phyloP scores from a whole-genome alignment of 2,797 vertebrate species.

The Muraenolepis orangiensis region DNA sequence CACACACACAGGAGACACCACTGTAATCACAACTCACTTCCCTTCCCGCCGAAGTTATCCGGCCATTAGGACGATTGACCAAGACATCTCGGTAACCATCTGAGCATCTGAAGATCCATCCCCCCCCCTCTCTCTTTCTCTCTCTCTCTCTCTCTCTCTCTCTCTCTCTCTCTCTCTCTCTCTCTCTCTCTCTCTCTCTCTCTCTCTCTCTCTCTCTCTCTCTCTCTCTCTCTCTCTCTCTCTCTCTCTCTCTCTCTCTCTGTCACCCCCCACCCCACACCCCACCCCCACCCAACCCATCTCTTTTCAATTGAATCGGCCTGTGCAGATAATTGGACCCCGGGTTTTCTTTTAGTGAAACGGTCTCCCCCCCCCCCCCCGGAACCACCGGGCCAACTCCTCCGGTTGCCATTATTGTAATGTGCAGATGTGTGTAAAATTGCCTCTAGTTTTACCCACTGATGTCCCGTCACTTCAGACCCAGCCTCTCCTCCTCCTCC shows the following conservation, averaged over 20 bases:
- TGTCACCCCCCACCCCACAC: no score
- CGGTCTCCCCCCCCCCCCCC: slow-evolving; percentile 26
- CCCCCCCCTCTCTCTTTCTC: not conserved
- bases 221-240: not conserved
- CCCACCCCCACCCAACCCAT: not conserved
- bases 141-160: not conserved
- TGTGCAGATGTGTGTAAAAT: slow-evolving; percentile 83
- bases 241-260: not conserved
- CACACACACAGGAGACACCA: not conserved
- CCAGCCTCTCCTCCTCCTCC: slow-evolving; percentile 64
- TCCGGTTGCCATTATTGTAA: slow-evolving; percentile 77
- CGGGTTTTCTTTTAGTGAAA: not conserved
- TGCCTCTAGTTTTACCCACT: slow-evolving; percentile 81
- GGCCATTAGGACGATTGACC: not conserved
- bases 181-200: not conserved
- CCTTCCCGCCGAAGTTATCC: not conserved
- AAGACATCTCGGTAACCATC: not conserved
- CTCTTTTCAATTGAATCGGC: not conserved
- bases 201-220: not conserved
- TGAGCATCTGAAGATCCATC: not conserved
- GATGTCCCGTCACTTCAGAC: slow-evolving; percentile 70
- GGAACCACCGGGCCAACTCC: no score
- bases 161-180: not conserved
- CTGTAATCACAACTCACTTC: not conserved
- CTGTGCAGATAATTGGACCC: not conserved